These are phyloP conservation scores for Aspidiotus destructor DNA, from an alignment of 2,888 invertebrate genomes.

Conservation along the genomic window DNA sequence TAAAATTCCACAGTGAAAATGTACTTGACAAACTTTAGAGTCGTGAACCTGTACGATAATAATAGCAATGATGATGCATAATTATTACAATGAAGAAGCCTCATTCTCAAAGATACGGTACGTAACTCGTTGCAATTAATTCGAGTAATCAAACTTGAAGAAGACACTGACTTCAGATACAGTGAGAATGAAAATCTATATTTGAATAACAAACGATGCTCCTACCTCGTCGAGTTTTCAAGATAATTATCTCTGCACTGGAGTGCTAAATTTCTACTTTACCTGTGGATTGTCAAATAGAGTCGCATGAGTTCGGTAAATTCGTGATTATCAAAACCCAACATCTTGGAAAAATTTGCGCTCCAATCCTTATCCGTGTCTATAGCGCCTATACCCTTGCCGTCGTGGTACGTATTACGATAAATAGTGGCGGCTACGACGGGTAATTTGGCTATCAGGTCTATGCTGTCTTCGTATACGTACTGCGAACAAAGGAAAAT, in stretches of 20 bases:
- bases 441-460: constrained; percentile 87
- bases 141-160: no score
- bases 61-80: no score
- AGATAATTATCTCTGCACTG: no score
- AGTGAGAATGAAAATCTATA: no score
- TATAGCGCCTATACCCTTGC: constrained; percentile 77
- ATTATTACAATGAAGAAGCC: no score
- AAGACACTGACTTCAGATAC: no score
- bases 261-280: constrained; percentile 21
- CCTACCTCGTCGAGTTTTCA: no score
- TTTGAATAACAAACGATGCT: no score
- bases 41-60: no score
- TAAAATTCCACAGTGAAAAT: no score
- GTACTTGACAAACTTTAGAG: not conserved
- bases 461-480: constrained; percentile 86
- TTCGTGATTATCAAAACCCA: constrained; percentile 68
- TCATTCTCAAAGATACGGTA: no score
- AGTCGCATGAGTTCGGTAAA: constrained; percentile 87
- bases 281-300: constrained; percentile 84
- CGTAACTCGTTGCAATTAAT: no score
- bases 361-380: constrained; percentile 87
- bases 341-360: constrained; percentile 81
- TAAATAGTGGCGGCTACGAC: constrained; percentile 91
- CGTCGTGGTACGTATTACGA: constrained; percentile 70
- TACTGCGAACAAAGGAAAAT: constrained; percentile 45